Base-by-base conservation (phyloP, 2,113 vertebrate genomes). In the Indri indri region DNA sequence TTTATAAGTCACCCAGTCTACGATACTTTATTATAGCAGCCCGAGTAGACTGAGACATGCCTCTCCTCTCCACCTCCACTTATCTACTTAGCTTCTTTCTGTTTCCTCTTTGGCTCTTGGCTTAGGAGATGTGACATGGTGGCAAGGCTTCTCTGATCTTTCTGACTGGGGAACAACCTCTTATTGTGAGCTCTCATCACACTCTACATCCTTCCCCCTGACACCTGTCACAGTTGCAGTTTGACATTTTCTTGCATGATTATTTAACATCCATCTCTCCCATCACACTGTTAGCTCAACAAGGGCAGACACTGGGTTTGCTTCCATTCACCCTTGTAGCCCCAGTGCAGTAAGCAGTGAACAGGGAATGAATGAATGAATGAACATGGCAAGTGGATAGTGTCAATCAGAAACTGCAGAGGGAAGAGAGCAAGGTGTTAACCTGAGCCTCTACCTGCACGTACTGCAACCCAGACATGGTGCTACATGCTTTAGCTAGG, bases 381-480 rank as follows among this genome's bases (percentile, higher is more conserved):
- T 50, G 76, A 57, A 85, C 76, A 42, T 8, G 22, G 11, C 23
- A 45, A 40, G 9, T 17, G 37, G 40, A 23, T 45, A 22, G 18
- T 25, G 32, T 68, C 22, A 1, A 0, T 57, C 30, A 66, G 16
- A 40, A 16, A 12, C 59, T 70, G 3, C 8, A 40, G 13, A 57
- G 3, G 3, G 18, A 16, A 80, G 57, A 54, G 66, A 79, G 12
- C 20, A 63, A 4, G 17, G 23, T 27, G 45, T 23, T 59, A 7
- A 8, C n/a, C 12, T 37, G 66, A 17, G 3, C 37, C 73, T n/a
- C 61, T 27, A 2, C 8, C 14, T 11, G 1, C 4, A 2, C 27
- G 22, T 11, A 17, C 6, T 45, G 27, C 34, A 54, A 76, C 18
- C 25, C 34, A 52, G 22, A 45, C 8, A 20, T 3, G 52, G 34